These are phyloP conservation scores for Pterostichus madidus DNA, from an alignment of 2,888 invertebrate species.

Conservation along the genomic window DNA sequence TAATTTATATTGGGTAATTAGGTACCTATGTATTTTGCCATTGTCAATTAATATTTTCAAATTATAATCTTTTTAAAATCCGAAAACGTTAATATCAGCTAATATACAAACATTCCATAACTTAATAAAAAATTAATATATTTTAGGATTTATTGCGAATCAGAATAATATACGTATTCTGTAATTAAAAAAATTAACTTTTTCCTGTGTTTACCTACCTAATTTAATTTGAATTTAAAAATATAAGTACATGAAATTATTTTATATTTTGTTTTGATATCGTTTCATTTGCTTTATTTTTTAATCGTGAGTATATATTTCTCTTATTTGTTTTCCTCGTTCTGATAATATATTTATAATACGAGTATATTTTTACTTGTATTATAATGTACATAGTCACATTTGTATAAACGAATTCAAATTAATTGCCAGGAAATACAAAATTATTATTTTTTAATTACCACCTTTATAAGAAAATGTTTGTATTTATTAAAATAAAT, in stretches of 20 bases:
- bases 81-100: conserved; percentile 8
- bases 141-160: conserved; percentile 51
- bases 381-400: not conserved
- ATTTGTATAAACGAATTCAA: not conserved
- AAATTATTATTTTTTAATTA: no score
- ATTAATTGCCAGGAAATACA: no score
- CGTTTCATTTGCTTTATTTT: conserved; percentile 41
- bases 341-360: conserved; percentile 3
- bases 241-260: conserved; percentile 47
- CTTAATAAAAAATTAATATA: conserved; percentile 53
- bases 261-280: conserved; percentile 16
- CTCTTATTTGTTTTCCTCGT: conserved; percentile 7
- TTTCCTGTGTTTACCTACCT: conserved; percentile 47
- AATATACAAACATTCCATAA: conserved; percentile 15
- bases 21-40: no score
- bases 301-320: not conserved
- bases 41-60: not conserved
- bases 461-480: no score
- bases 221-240: conserved; percentile 54
- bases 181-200: conserved; percentile 54
- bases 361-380: not conserved
- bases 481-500: no score
- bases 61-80: conserved; percentile 23
- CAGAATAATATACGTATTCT: conserved; percentile 20
- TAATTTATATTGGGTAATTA: no score